Conservation (phyloP, 2,797 vertebrate genomes). For the Oreortyx pictus region DNA sequence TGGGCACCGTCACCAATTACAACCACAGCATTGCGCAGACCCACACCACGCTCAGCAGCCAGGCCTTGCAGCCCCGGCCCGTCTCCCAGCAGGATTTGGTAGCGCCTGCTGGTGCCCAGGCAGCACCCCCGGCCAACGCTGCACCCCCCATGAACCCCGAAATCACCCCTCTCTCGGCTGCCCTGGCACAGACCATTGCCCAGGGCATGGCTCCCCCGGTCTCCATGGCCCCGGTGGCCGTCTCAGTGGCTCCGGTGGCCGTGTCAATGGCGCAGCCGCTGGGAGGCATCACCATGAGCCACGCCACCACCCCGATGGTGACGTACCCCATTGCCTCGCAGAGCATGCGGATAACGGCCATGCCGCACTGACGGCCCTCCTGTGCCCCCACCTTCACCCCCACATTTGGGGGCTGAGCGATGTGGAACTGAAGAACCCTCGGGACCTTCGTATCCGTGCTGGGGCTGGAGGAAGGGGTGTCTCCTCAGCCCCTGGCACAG, state of each 20-base stretch:
- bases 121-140: constrained; percentile 86
- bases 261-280: constrained; percentile 94
- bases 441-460: neutral
- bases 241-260: constrained; percentile 94
- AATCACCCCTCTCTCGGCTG: constrained; percentile 92
- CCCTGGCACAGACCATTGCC: constrained; percentile 94
- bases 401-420: neutral
- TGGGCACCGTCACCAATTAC: constrained; percentile 93
- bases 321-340: constrained; percentile 97
- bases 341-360: constrained; percentile 96
- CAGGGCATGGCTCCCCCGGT: constrained; percentile 96
- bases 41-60: constrained; percentile 96
- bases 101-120: constrained; percentile 84
- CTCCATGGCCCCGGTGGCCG: constrained; percentile 95
- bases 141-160: constrained; percentile 93
- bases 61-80: constrained; percentile 90
- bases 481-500: neutral
- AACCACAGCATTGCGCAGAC: constrained; percentile 98
- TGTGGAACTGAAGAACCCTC: neutral
- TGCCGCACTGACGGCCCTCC: constrained; percentile 86
- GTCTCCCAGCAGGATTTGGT: constrained; percentile 94
- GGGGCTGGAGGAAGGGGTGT: neutral
- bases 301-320: constrained; percentile 95
- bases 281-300: constrained; percentile 96
- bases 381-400: fast-evolving